Base-by-base conservation (phyloP, 2,113 vertebrate species). In the Alectura lathami region DNA sequence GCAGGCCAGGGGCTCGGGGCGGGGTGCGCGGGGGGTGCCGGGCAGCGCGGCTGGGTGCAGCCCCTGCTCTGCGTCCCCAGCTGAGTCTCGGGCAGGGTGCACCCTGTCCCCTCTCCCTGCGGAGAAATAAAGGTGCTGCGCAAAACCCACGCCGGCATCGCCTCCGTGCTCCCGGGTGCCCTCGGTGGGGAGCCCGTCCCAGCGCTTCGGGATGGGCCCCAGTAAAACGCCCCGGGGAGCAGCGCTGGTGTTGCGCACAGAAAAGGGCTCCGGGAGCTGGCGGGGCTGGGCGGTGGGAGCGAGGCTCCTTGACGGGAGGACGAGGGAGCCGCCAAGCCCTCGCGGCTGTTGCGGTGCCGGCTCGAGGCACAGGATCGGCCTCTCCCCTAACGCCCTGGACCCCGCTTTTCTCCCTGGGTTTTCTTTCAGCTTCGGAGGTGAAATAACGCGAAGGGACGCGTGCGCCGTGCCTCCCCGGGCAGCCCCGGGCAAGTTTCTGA, bases 291-390 rank as follows among this genome's bases (percentile, higher is more conserved):
- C 56, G 94, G 93, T 95, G 88, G 85, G 72, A 43, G 48, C 53
- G 68, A 91, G 72, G 85, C 92, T 92, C 92, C 93, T 96, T 93
- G 86, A 94, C 90, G 92, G 86, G 89, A 30, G 68, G 42, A 62
- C 56, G 83, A 88, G 38, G 53, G 45, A 90, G 70, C 86, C 92
- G 73, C 72, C 18, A 6, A 50, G 45, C 62, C 59, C n/a, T 89
- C 0, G 0, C 63, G 70, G 51, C 56, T 17, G 12, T 45, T 17
- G 42, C 8, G 30, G 27, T 1, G 2, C 8, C 29, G 67, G 48
- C 26, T 75, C 68, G 79, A 76, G 1, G 2, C 30, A 9, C 18
- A 36, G 22, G 63, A 72, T 62, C 63, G 62, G 38, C 56, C 82
- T 66, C 42, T 68, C 43, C 64, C 22, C 22, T 36, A 2, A 30